These are phyloP conservation scores for Apostichopus californicus DNA, from an alignment of 35 echinoderm and acorn worm species.

Conservation along the genomic window DNA sequence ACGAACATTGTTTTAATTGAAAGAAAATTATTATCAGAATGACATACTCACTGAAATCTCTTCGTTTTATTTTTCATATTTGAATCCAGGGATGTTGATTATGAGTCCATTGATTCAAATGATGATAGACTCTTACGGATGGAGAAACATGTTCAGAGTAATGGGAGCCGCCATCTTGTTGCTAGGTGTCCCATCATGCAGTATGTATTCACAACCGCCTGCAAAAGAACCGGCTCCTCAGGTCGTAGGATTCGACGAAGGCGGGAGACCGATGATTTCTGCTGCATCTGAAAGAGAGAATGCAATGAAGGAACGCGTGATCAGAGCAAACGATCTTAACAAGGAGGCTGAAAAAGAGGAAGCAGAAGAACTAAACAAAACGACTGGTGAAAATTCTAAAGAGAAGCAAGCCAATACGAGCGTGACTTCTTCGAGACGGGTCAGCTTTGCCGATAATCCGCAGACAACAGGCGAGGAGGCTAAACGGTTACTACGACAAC, in stretches of 20 bases:
- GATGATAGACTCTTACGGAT: conserved; percentile 62
- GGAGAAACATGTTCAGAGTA: conserved; percentile 79
- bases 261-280: conserved; percentile 23
- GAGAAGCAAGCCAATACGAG: conserved; percentile 54
- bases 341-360: conserved; percentile 17
- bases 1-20: too few species aligned
- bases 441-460: conserved; percentile 47
- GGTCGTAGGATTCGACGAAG: conserved; percentile 44
- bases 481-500: not conserved
- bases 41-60: too few species aligned
- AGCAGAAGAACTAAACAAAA: conserved; percentile 3
- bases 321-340: not conserved
- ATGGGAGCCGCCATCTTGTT: conserved; percentile 70
- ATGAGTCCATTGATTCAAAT: conserved; percentile 74
- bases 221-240: not conserved
- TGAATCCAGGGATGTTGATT: conserved; percentile 60
- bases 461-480: not conserved
- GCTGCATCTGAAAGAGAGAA: not conserved
- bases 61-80: not conserved
- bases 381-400: conserved; percentile 44
- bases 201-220: conserved; percentile 67
- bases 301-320: conserved; percentile 24
- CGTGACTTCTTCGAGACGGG: not conserved
- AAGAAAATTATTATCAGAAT: too few species aligned
- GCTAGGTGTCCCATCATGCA: conserved; percentile 59